Evolutionary conservation across 64 coral and sea anemone genomes (phyloP), one percentile per base, ranked within the genome.

Genomic region (Pocillopora damicornis): DNA sequence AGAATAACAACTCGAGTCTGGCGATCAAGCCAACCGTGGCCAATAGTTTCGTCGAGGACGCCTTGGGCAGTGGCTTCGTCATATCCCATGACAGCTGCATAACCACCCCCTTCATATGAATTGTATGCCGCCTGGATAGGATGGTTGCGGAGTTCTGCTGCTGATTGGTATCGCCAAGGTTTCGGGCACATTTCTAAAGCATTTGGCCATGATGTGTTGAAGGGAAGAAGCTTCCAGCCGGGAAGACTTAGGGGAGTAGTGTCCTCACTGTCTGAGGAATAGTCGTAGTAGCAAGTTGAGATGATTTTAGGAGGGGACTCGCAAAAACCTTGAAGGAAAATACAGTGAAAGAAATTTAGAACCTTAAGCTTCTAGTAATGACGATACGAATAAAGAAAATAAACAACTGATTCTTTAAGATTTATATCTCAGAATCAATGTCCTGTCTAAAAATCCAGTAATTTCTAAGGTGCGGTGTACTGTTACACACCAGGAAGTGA

Each of bases 71-170:
- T 89, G 13, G 15, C 26, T 79, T 75, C 63, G 71, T 85, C 79
- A 76, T 95, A 95, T 4, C 94, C 94, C 60, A 95, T 66, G n/a
- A 92, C 78, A 14, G 94, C 90, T 65, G 85, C 80, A 74, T 92
- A 95, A 2, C 94, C 94, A 35, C 94, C 90, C 0, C 90, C 94
- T 56, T 75, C 87, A 90, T 95, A 95, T 5, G 72, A 14, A 2
- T 16, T 64, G 6, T 60, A 65, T 23, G 38, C 60, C 4, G 89
- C 87, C 87, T 76, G 89, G 64, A 87, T 86, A 13, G 90, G 87
- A 3, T 88, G 51, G 15, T 86, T 86, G 30, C 64, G 38, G 45
- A 95, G 74, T 67, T 86, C 87, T 14, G 5, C 75, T 5, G 79
- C 74, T 25, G 63, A 75, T 42, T 95, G 94, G 78, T 95, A 95